Percentiles rank a stretch among this genome's conserved stretches.
Evolutionary conservation across 92 coral and sea anemone species (phyloP).

Genomic region (Porites evermanni): DNA sequence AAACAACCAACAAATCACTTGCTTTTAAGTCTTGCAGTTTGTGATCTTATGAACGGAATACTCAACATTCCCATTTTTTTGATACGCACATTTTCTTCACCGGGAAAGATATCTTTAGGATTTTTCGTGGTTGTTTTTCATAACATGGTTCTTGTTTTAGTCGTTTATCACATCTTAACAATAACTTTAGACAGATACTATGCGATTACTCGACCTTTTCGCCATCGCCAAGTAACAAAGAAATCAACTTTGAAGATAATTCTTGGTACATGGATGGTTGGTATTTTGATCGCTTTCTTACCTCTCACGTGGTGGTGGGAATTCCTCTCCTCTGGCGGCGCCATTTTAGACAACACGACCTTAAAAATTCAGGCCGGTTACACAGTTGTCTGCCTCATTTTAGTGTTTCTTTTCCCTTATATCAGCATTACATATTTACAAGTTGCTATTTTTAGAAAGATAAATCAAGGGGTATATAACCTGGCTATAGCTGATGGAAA

Average conservation of each 20-base stretch:
- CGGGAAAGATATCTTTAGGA: not conserved
- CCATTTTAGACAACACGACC: not conserved
- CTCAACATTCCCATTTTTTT: slow-evolving; percentile 27
- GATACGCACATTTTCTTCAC: not conserved
- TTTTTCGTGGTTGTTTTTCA: slow-evolving; percentile 5
- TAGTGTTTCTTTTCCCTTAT: slow-evolving; percentile 26
- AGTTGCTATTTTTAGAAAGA: slow-evolving; percentile 21
- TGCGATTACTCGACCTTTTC: slow-evolving; percentile 15
- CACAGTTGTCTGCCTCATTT: slow-evolving; percentile 16
- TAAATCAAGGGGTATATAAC: not conserved
- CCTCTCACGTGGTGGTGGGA: slow-evolving; percentile 21
- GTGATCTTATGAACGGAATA: slow-evolving; percentile 26
- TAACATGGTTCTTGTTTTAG: slow-evolving; percentile 8
- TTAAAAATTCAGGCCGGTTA: slow-evolving; percentile 16
- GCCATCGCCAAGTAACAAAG: slow-evolving; percentile 22
- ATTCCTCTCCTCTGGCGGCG: not conserved
- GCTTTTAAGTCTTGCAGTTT: slow-evolving; percentile 18
- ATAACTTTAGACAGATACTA: slow-evolving; percentile 15
- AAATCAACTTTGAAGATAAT: not conserved
- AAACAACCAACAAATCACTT: slow-evolving; percentile 23
- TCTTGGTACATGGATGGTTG: slow-evolving; percentile 8
- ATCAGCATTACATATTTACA: not conserved
- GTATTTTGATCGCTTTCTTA: slow-evolving; percentile 10
- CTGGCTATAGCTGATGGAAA: not conserved
- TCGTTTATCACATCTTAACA: slow-evolving; percentile 7